These are phyloP conservation scores for Vicugna pacos DNA, from an alignment of 2,113 vertebrate genomes.

Conservation along the genomic window DNA sequence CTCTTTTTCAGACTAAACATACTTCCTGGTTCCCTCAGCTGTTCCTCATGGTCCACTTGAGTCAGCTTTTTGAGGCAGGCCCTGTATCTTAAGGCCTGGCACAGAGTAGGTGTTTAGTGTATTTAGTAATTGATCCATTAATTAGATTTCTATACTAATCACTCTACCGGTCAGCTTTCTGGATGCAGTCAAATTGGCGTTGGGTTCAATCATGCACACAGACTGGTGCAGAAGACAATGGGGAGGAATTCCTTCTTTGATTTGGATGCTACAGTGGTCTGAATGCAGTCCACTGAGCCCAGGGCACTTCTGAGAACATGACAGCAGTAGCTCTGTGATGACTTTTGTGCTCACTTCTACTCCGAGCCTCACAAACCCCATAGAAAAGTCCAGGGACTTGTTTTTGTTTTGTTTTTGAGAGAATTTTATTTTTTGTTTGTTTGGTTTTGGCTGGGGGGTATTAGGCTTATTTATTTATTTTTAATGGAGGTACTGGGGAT, in stretches of 20 bases:
- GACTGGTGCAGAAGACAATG: not conserved
- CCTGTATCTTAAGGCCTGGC: not conserved
- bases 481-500: too few species aligned
- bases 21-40: not conserved
- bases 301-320: not conserved
- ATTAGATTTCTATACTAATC: not conserved
- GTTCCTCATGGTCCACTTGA: not conserved
- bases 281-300: not conserved
- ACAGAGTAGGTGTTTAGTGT: not conserved
- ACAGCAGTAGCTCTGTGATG: not conserved
- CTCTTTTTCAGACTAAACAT: not conserved
- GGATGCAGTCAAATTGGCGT: not conserved
- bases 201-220: not conserved
- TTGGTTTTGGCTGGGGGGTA: too few species aligned
- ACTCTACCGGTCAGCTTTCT: not conserved
- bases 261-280: not conserved
- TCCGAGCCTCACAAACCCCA: not conserved
- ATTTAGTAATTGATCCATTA: conserved; percentile 28
- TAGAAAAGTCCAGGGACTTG: not conserved
- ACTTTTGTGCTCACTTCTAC: not conserved
- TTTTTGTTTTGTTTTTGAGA: not conserved
- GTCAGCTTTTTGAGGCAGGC: not conserved
- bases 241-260: not conserved
- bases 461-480: too few species aligned
- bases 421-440: too few species aligned